Percentiles rank a stretch among this genome's conserved stretches.
phyloP scores from a whole-genome alignment of 2,113 vertebrate genomes.

The Apodemus sylvaticus region DNA sequence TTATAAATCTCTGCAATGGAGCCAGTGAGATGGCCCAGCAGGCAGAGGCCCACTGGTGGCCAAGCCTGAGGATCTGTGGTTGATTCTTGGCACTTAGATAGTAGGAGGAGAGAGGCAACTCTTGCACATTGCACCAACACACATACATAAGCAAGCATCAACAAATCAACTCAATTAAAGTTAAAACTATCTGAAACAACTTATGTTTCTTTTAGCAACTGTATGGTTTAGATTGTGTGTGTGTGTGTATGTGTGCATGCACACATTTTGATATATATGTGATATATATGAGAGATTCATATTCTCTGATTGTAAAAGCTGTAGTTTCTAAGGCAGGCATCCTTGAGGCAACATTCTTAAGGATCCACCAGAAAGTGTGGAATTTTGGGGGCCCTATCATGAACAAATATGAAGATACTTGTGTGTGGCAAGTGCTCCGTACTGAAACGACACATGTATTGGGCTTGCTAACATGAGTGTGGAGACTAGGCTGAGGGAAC shows the following conservation, averaged over 20 bases:
- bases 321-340: neutral
- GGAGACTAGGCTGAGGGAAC: neutral
- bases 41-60: neutral
- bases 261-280: neutral
- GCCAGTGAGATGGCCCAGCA: neutral
- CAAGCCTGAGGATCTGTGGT: neutral
- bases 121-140: neutral
- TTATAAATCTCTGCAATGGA: neutral
- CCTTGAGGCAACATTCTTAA: constrained; percentile 4
- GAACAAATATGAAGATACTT: neutral
- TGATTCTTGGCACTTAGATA: neutral
- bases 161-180: neutral
- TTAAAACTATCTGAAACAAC: constrained; percentile 10
- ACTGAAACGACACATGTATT: neutral
- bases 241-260: too few relatives aligned
- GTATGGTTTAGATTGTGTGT: neutral
- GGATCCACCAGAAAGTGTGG: neutral
- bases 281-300: neutral
- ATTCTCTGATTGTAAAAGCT: constrained; percentile 32
- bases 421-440: neutral
- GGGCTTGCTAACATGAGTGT: neutral
- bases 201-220: neutral
- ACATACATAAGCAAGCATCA: neutral
- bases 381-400: neutral
- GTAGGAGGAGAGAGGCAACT: neutral